Conservation (phyloP, 2,797 vertebrate species). For the Pangasius djambal region DNA sequence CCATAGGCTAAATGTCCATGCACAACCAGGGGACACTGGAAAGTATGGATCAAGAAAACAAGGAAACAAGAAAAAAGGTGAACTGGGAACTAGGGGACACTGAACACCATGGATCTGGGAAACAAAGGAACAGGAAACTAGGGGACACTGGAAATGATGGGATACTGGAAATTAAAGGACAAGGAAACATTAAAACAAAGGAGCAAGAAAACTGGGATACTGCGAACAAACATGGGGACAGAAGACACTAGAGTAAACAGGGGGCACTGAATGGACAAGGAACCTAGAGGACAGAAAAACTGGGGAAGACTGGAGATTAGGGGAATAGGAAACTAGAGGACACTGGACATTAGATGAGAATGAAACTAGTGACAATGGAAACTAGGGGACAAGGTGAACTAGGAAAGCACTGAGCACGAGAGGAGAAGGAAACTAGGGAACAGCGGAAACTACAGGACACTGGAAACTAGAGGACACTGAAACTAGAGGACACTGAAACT, state of each 20-base stretch:
- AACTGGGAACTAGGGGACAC: not conserved
- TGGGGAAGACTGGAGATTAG: not conserved
- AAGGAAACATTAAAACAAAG: not conserved
- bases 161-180: not conserved
- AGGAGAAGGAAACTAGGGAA: not conserved
- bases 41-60: not conserved
- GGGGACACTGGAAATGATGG: not conserved
- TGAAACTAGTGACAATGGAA: too few relatives aligned
- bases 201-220: not conserved
- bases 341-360: not conserved
- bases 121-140: not conserved
- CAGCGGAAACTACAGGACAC: not conserved
- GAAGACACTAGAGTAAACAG: not conserved
- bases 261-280: not conserved
- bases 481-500: not conserved
- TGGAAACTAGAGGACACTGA: not conserved
- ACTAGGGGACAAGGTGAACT: not conserved
- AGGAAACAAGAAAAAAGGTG: not conserved
- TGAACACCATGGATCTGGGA: not conserved
- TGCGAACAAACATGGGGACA: not conserved
- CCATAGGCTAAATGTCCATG: not conserved
- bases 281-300: not conserved
- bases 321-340: not conserved
- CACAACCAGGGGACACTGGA: not conserved
- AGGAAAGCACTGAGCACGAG: too few relatives aligned